Conservation (phyloP, 2,888 invertebrate species). For the Parthenolecanium corni region DNA sequence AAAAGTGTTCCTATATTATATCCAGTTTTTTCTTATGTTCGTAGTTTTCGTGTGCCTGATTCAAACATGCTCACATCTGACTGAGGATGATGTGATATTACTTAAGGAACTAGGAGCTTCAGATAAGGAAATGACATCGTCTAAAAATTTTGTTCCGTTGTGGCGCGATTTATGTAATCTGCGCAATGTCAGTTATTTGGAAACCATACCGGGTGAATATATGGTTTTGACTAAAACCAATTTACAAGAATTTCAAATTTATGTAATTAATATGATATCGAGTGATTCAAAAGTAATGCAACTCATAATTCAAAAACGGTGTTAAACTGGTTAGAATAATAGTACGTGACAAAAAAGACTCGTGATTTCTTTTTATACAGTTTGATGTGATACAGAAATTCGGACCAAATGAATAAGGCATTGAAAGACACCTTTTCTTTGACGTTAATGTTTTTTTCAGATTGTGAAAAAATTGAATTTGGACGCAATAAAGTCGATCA, state of each 20-base stretch:
- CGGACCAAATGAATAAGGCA: no score
- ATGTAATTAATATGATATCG: no score
- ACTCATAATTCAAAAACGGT: no score
- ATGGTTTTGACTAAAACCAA: no score
- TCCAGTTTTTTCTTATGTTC: background rate
- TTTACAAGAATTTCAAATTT: no score
- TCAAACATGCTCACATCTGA: constrained; percentile 4
- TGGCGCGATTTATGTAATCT: background rate
- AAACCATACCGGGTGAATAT: background rate
- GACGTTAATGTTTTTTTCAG: no score
- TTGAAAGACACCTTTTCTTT: background rate
- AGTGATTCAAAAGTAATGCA: no score
- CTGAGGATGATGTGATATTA: background rate
- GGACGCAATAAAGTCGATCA: background rate
- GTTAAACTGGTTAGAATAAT: no score
- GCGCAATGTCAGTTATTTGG: no score
- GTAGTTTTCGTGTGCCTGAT: constrained; percentile 6
- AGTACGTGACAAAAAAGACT: no score
- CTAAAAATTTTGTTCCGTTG: background rate
- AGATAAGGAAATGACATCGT: background rate
- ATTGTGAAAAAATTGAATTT: background rate
- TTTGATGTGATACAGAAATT: no score
- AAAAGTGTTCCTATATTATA: background rate
- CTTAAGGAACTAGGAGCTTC: background rate
- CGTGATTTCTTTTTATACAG: no score